Percentiles rank a stretch among this genome's conserved stretches.
These are phyloP conservation scores for Silurus asotus DNA, from an alignment of 2,113 vertebrate species.

Conservation along the genomic window DNA sequence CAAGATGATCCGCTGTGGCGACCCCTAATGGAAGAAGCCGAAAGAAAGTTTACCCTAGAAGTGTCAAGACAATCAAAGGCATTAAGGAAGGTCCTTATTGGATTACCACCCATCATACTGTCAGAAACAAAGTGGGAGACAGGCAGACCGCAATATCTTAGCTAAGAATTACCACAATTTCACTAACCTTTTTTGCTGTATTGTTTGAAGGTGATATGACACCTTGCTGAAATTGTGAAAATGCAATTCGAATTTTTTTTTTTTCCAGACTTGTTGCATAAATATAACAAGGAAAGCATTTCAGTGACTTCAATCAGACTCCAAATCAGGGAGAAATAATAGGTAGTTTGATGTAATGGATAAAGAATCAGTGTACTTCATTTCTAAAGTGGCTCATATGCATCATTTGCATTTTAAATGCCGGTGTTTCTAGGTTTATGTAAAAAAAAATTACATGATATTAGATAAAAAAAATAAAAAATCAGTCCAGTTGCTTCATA, in stretches of 20 bases:
- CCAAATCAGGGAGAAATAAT: background rate
- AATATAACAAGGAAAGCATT: background rate
- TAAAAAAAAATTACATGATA: background rate
- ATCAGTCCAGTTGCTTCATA: background rate
- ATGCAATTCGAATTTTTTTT: background rate
- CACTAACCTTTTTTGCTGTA: background rate
- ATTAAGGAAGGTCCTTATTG: conserved; percentile 47
- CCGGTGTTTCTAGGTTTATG: background rate
- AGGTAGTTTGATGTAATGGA: conserved; percentile 5
- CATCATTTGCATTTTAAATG: conserved; percentile 28
- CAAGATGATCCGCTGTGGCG: conserved; percentile 51
- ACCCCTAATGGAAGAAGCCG: no score
- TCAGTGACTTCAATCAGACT: background rate
- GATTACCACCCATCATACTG: conserved; percentile 55
- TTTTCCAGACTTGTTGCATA: background rate
- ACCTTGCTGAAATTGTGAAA: background rate
- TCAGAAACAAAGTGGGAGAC: conserved; percentile 5
- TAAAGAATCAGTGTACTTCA: background rate
- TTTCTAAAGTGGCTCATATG: background rate
- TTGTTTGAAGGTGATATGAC: background rate
- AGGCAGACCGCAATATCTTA: background rate
- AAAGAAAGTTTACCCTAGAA: conserved; percentile 54
- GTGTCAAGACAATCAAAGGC: conserved; percentile 60
- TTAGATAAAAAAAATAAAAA: background rate
- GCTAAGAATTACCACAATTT: background rate